Evolutionary conservation across 2,113 vertebrate genomes (phyloP).

Genomic region (Ceyx melanurus): DNA sequence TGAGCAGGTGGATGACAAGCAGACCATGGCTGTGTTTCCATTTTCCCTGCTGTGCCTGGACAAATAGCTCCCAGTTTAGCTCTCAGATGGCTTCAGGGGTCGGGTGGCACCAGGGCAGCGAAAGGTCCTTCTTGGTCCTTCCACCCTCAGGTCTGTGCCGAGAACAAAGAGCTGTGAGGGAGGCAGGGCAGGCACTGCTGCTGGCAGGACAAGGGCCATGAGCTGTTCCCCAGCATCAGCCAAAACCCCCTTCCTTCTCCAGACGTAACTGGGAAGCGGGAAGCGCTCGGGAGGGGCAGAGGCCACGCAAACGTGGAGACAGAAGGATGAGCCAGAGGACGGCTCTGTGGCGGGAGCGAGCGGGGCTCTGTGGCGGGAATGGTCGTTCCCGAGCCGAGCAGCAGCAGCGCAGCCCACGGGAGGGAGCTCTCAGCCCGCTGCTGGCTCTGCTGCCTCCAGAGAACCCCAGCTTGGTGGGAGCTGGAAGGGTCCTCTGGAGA

Average conservation of each 20-base stretch:
- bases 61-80: neutral
- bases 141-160: neutral
- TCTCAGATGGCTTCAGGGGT: neutral
- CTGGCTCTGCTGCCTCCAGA: too few species aligned
- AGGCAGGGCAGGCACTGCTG: neutral
- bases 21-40: neutral
- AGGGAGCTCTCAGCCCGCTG: neutral
- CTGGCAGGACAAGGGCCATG: neutral
- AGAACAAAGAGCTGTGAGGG: fast-evolving
- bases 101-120: neutral
- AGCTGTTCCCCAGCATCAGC: neutral
- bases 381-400: neutral
- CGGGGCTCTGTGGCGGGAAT: too few species aligned
- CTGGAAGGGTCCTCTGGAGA: neutral
- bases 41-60: neutral
- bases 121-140: neutral
- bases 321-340: neutral
- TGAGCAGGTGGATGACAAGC: neutral
- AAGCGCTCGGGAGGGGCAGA: neutral
- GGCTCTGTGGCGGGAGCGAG: neutral
- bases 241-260: neutral
- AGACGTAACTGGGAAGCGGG: neutral
- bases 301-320: neutral
- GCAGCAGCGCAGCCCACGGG: neutral
- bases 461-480: too few species aligned